Evolutionary conservation across 2,113 vertebrate genomes (phyloP), one percentile per base, ranked within the genome.

Genomic region (Ptilorrhoa leucosticta): DNA sequence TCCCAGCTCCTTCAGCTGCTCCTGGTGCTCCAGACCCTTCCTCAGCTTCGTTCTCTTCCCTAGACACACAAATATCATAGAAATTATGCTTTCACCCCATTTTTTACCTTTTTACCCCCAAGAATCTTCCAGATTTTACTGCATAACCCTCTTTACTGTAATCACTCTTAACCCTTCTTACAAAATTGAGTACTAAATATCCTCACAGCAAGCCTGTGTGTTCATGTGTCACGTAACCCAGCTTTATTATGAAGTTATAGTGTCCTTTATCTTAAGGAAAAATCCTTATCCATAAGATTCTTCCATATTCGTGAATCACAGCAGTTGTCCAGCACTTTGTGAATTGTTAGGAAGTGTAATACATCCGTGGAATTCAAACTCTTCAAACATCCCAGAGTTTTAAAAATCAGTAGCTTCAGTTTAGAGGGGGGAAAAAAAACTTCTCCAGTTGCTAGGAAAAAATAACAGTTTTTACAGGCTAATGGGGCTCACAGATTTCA

Each of bases 361-460:
- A 5, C 7, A 24, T 28, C n/a, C 0, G 0, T 57, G 40, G 16
- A 69, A 63, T 66, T n/a, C 47, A 42, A 72, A 39, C 19, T 50
- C 20, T 22, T 58, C 28, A 22, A 77, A 7, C 8, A 37, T 54
- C 63, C 6, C 16, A 1, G 12, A 27, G 4, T n/a, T 75, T 54
- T n/a, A 18, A 40, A 77, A 78, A 33, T 28, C 7, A 37, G 19
- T 45, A 33, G 28, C 44, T 72, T 48, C 7, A 24, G 3, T 60
- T 72, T 22, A 4, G 5, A 14, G 15, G 2, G 10, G 15, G 17
- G 4, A 3, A 8, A 4, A 22, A 19, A 23, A 19, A 1, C 0
- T 47, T 80, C 40, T 78, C 16, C 9, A 58, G 4, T 58, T 83
- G 11, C 21, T 69, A 31, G 17, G 26, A 75, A 37, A 48, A 90